Evolutionary conservation across 2,888 invertebrate genomes (phyloP), one percentile per base, ranked within the genome.

Genomic region (Meliscaeva auricollis): DNA sequence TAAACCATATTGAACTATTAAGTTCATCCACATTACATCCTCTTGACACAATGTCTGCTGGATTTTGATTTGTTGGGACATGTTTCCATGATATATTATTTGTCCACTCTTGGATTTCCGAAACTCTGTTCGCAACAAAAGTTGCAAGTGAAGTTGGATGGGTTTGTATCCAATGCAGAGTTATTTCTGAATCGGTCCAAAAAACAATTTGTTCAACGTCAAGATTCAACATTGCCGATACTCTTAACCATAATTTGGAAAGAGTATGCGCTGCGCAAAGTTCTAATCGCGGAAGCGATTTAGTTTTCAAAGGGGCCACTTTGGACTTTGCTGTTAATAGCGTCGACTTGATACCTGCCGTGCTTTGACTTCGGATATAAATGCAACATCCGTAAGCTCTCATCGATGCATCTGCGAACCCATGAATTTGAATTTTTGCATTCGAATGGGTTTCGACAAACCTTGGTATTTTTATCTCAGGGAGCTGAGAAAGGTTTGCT

Each of bases 321-420:
- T 75, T 87, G 8, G 87, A 87, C 22, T 44, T 68, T 3, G 26
- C 26, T 3, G 26, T 73, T 70, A 62, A 64, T 30, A 73, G 44
- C 64, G 70, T 76, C 52, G 62, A 64, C 50, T 84, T 81, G 3
- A 26, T 26, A 26, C 26, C 26, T 2, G 26, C 26, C 2, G 26
- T 22, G 11, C 46, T 60, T n/a, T 52, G 54, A 30, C 70, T 78
- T 46, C 76, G 72, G 35, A 50, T 20, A 20, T 81, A 81, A 20
- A 76, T 48, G 26, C 76, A 82, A 46, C 79, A 81, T 13, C 79
- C 84, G 75, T 73, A 80, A 30, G 82, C 85, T 54, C 64, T 79
- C 17, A 66, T 68, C 15, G 78, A 78, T 8, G 77, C 80, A 44
- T 87, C 80, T 0, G 76, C 46, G 38, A 81, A 81, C n/a, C 84